Evolutionary conservation across 2,113 vertebrate genomes (phyloP).

Genomic region (Paradoxurus hermaphroditus): DNA sequence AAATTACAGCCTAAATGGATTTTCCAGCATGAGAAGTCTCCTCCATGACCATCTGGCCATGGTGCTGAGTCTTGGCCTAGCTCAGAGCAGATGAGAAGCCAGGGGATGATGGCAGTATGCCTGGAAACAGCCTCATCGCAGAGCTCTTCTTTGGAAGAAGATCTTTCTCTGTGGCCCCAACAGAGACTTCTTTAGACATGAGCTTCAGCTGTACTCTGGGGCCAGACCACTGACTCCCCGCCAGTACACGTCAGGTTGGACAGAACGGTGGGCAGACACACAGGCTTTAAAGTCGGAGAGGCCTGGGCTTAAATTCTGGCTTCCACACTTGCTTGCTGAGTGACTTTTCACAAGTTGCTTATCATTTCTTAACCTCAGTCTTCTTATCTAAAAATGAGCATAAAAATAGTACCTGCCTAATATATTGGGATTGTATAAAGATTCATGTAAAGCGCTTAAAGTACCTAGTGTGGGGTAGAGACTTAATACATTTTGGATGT

Average conservation of each 20-base stretch:
- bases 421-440: background rate
- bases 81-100: background rate
- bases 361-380: background rate
- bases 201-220: background rate
- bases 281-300: background rate
- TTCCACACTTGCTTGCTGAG: background rate
- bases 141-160: background rate
- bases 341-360: background rate
- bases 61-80: background rate
- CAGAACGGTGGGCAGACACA: background rate
- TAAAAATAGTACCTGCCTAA: background rate
- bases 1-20: background rate
- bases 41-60: background rate
- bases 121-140: background rate
- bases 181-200: background rate
- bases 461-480: background rate
- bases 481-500: background rate
- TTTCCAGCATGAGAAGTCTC: background rate
- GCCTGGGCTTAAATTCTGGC: background rate
- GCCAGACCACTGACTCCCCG: background rate
- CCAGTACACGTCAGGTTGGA: background rate
- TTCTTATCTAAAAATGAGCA: conserved; percentile 5
- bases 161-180: background rate
- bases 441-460: background rate
- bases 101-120: background rate